Conservation (phyloP, 1,140 invertebrate genomes). For the Kradibia gibbosae region DNA sequence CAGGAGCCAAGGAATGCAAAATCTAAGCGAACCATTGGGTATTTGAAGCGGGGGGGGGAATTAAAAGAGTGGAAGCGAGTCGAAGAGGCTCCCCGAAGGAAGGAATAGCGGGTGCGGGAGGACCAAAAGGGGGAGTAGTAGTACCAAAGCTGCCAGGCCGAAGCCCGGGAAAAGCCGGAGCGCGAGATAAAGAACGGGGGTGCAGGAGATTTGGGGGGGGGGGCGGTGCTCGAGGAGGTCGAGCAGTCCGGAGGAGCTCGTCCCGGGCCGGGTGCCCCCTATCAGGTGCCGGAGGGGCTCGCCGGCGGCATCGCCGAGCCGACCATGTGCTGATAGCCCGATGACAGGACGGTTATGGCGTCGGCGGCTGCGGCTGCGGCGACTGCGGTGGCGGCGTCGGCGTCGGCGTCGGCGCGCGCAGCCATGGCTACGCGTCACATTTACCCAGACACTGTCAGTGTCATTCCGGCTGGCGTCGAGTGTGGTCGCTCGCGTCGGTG, state of each 20-base stretch:
- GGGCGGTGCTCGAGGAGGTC: too few relatives aligned
- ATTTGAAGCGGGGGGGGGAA: neutral
- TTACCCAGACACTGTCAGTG: conserved; percentile 62
- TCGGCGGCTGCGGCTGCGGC: neutral
- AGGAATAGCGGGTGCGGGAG: neutral
- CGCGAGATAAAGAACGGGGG: too few relatives aligned
- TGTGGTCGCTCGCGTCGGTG: conserved; percentile 23
- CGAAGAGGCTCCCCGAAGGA: neutral
- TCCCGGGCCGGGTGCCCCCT: too few relatives aligned
- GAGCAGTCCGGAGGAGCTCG: too few relatives aligned
- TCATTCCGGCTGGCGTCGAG: conserved; percentile 61
- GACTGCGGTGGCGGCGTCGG: conserved; percentile 52
- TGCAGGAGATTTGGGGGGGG: too few relatives aligned
- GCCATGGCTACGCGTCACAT: neutral
- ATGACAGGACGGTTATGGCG: neutral
- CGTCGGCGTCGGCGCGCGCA: conserved; percentile 52
- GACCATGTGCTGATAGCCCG: conserved; percentile 57
- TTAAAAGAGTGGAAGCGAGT: neutral
- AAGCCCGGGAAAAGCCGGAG: too few relatives aligned
- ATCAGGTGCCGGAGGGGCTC: too few relatives aligned
- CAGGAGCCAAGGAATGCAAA: too few relatives aligned
- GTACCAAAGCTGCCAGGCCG: too few relatives aligned
- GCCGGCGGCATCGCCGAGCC: conserved; percentile 38
- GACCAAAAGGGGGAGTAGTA: too few relatives aligned
- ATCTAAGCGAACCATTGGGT: neutral